Conservation (phyloP, 2,888 invertebrate genomes). For the Calliphora vomitoria region DNA sequence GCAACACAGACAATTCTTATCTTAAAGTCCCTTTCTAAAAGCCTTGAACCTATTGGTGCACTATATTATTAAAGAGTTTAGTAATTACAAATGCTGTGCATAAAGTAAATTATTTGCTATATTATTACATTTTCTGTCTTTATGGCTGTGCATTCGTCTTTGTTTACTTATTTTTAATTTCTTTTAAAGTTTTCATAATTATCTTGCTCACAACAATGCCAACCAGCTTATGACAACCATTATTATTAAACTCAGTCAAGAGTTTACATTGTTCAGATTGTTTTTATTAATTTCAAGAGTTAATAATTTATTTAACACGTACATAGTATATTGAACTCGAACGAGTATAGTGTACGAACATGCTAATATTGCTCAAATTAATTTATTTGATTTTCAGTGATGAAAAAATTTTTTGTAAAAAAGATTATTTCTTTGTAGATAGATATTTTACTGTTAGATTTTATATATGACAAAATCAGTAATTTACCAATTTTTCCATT, state of each 20-base stretch:
- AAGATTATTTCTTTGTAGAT: no score
- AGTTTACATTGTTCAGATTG: neutral
- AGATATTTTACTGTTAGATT: no score
- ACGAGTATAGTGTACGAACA: no score
- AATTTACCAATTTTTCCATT: constrained; percentile 4
- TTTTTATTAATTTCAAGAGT: neutral
- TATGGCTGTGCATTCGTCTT: neutral
- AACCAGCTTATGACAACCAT: neutral
- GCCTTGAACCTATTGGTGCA: constrained; percentile 42
- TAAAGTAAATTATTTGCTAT: neutral
- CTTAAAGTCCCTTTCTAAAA: constrained; percentile 62
- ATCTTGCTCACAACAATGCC: neutral
- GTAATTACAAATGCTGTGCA: neutral
- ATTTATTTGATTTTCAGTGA: no score
- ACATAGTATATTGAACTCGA: neutral
- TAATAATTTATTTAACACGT: neutral
- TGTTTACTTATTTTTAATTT: constrained; percentile 4
- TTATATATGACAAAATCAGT: no score
- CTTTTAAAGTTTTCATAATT: constrained; percentile 9
- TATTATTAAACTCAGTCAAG: neutral
- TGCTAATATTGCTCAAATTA: no score
- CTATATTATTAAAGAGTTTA: neutral
- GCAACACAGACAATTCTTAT: constrained; percentile 31
- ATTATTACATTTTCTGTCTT: neutral
- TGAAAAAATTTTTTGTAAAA: no score